Conservation (phyloP, 2,888 invertebrate genomes). For the Mongoloraphidia duomilia region DNA sequence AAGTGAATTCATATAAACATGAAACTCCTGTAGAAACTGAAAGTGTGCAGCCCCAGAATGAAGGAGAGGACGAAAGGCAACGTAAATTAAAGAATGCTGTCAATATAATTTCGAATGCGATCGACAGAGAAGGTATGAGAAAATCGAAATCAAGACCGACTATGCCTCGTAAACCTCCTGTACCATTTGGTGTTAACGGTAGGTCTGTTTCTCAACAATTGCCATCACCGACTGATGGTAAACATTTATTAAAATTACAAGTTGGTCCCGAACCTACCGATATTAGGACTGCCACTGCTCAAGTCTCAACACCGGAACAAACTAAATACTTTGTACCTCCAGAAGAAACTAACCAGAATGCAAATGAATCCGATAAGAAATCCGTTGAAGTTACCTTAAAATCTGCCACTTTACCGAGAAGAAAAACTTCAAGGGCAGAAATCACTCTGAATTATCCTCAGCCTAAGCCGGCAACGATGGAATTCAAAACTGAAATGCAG, state of each 20-base stretch:
- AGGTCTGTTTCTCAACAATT: conserved; percentile 35
- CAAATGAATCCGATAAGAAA: conserved; percentile 28
- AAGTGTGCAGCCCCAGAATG: conserved; percentile 14
- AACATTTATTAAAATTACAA: conserved; percentile 20
- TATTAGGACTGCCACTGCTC: conserved; percentile 25
- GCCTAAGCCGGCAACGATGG: conserved; percentile 30
- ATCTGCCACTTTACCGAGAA: conserved; percentile 49
- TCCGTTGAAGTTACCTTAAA: conserved; percentile 51
- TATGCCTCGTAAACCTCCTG: conserved; percentile 43
- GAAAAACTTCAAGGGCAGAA: conserved; percentile 49
- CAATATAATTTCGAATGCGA: conserved; percentile 57
- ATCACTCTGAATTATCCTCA: conserved; percentile 40
- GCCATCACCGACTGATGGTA: conserved; percentile 17
- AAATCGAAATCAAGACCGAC: conserved; percentile 32
- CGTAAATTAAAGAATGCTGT: conserved; percentile 50
- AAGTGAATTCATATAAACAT: background rate
- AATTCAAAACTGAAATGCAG: conserved; percentile 45
- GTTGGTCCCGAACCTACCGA: conserved; percentile 24
- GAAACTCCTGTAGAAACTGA: conserved; percentile 14
- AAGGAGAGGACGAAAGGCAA: conserved; percentile 33
- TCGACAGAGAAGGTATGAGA: conserved; percentile 32
- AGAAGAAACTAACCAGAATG: conserved; percentile 14
- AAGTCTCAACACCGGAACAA: conserved; percentile 25
- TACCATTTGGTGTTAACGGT: conserved; percentile 42
- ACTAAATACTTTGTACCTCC: conserved; percentile 15